These are phyloP conservation scores for Spongilla lacustris DNA, from an alignment of 37 sponge, comb jelly and placozoan genomes.

Conservation along the genomic window DNA sequence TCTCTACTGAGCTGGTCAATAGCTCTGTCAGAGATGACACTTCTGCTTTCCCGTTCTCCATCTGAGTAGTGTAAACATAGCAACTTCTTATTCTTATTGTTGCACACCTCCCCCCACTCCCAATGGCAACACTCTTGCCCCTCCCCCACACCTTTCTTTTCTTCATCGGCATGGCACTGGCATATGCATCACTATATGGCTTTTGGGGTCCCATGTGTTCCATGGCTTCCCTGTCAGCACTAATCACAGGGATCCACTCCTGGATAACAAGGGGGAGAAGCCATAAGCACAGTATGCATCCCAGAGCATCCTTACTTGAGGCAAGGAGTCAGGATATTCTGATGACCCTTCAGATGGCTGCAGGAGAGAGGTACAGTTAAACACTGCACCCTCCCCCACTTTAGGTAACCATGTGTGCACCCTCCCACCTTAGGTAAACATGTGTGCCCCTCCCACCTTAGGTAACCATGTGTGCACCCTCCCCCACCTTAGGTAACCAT, in stretches of 20 bases:
- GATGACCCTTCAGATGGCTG: not conserved
- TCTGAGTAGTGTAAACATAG: not conserved
- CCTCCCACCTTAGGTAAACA: too few species aligned
- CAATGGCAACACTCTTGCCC: not conserved
- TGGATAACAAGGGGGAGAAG: not conserved
- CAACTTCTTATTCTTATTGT: too few species aligned
- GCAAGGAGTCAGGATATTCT: slow-evolving; percentile 29
- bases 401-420: not conserved
- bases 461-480: too few species aligned
- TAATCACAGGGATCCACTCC: slow-evolving; percentile 60
- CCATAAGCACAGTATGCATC: not conserved
- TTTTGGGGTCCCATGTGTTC: not conserved
- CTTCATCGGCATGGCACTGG: slow-evolving; percentile 67
- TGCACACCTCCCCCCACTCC: not conserved
- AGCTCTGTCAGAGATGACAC: not conserved
- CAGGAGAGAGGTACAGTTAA: not conserved
- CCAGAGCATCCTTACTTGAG: not conserved
- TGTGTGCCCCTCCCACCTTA: too few species aligned
- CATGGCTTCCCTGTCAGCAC: slow-evolving; percentile 25
- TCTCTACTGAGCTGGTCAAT: not conserved
- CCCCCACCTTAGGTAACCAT: not conserved
- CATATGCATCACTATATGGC: slow-evolving; percentile 67
- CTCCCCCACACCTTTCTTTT: slow-evolving; percentile 54
- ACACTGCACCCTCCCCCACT: not conserved
- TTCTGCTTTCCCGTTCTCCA: slow-evolving; percentile 23